A percentile compares a stretch with the other conserved stretches of the same genome.
These are phyloP conservation scores for Ophioderma brevispina DNA, from an alignment of 35 echinoderm and acorn worm species.

Conservation along the genomic window DNA sequence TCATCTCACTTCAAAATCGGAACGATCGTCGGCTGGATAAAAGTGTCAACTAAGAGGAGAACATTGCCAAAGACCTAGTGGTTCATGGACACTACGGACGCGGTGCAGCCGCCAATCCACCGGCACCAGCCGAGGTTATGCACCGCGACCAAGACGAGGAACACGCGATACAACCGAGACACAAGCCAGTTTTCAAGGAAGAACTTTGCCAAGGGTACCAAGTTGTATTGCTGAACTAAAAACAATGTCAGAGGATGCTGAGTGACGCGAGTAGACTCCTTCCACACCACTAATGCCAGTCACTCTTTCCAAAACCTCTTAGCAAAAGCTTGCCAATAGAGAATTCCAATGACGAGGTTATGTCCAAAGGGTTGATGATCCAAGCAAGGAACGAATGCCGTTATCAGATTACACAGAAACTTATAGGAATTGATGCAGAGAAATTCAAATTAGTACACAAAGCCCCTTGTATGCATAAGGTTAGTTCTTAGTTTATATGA, in stretches of 20 bases:
- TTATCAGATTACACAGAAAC: constrained; percentile 88
- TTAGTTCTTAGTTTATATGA: too few species aligned
- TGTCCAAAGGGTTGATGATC: constrained; percentile 95
- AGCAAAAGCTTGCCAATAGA: constrained; percentile 72
- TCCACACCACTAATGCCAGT: constrained; percentile 82
- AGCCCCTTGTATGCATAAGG: constrained; percentile 92
- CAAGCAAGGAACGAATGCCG: constrained; percentile 80
- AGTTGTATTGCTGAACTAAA: constrained; percentile 78
- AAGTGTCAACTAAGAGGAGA: constrained; percentile 77
- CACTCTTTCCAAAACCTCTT: constrained; percentile 58
- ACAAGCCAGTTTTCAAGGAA: constrained; percentile 62
- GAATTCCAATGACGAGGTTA: constrained; percentile 90
- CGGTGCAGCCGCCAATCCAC: constrained; percentile 52
- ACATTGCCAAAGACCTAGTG: constrained; percentile 83
- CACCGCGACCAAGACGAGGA: constrained; percentile 52
- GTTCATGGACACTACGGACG: constrained; percentile 56
- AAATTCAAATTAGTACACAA: constrained; percentile 51
- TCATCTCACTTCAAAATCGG: constrained; percentile 83
- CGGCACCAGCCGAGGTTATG: constrained; percentile 90
- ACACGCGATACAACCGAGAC: constrained; percentile 67
- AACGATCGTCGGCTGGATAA: constrained; percentile 60
- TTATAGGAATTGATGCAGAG: constrained; percentile 75
- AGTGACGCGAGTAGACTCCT: constrained; percentile 82
- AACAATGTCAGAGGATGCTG: constrained; percentile 98
- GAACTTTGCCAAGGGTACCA: constrained; percentile 56